Base-by-base conservation (phyloP, 2,797 vertebrate genomes). In the Anguilla anguilla region DNA sequence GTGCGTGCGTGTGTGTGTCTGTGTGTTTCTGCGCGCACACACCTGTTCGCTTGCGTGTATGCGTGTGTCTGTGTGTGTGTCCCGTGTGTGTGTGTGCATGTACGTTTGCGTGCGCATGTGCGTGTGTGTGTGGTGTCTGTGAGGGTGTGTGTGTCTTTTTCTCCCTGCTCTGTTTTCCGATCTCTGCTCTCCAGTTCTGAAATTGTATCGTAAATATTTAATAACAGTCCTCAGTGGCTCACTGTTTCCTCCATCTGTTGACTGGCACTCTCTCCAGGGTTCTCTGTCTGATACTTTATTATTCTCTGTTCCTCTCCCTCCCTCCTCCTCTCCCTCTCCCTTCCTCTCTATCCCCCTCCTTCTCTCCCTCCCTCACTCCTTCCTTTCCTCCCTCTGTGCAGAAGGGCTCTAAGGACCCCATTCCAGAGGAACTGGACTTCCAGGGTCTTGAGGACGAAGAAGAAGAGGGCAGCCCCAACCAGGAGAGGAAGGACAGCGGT, bases 401-500 rank as follows among this genome's bases (percentile, higher is more conserved):
- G 97, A 98, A 98, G 93, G 94, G 96, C 57, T 96, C 97, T 59
- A 98, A 98, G 91, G 97, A 98, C 49, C 93, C 95, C 72, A 97
- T 97, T 91, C 94, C 95, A 10, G 97, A 98, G 55, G 97, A 98
- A 89, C 94, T 98, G 9, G 97, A 97, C 22, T 98, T 98, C 91
- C 97, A 96, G 92, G 97, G 97, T 43, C 94, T 98, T 46, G 97
- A 97, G 81, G 97, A 96, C 10, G 95, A 97, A 72, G 97, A 97
- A 0, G 97, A 46, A 84, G 96, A 96, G 10, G 88, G 51, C 89
- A 31, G 90, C 0, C 81, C 74, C 84, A 93, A 93, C 25, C 39
- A 9, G 0, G 95, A 95, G 85, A 94, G 91, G 89, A 94, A 89
- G 35, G 55, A 88, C 89, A 87, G 86, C 53, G 53, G 88, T 82